Evolutionary conservation across 2,888 invertebrate species (phyloP), one percentile per base, ranked within the genome.

Genomic region (Calameuta filiformis): DNA sequence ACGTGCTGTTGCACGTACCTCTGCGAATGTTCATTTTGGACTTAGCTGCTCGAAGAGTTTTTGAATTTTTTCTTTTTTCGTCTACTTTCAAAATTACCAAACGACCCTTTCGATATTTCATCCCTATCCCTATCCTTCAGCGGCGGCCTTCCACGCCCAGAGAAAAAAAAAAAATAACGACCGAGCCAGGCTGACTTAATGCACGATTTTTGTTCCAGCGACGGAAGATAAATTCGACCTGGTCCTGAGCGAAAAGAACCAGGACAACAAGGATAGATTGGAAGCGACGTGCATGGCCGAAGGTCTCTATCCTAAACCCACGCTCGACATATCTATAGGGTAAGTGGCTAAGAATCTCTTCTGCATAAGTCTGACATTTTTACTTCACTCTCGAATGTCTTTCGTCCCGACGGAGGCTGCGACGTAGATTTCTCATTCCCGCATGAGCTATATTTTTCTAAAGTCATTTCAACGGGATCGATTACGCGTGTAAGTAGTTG

Each of bases 291-390:
- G 90, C 80, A 80, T 83, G 74, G 91, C 90, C 71, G 83, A 87
- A 79, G 91, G 90, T 79, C 85, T 91, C 35, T 90, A 87, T 81
- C 91, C 91, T 34, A 84, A 88, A 78, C 91, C 91, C n/a, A 89
- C 88, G 73, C 84, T 91, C 78, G 86, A 91, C 79, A 89, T 91
- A 82, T 87, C 85, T 73, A 84, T 91, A 83, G 89, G 89, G 91
- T 91, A 86, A 90, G 90, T 89, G 81, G 40, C 15, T 40, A 15
- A 40, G 4, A 40, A 40, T 40, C 40, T 40, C 15, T 40, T 15
- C 40, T 6, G 40, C 40, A 15, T 40, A 2, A 15, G 40, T 40
- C 40, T 15, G 40, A 40, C 15, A 40, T 40, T 15, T 15, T 40
- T 40, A 40, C 37, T 15, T 37, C 37, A 37, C 15, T 37, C 37